Base-by-base conservation (phyloP, 2,113 vertebrate genomes). In the Pagrus major region DNA sequence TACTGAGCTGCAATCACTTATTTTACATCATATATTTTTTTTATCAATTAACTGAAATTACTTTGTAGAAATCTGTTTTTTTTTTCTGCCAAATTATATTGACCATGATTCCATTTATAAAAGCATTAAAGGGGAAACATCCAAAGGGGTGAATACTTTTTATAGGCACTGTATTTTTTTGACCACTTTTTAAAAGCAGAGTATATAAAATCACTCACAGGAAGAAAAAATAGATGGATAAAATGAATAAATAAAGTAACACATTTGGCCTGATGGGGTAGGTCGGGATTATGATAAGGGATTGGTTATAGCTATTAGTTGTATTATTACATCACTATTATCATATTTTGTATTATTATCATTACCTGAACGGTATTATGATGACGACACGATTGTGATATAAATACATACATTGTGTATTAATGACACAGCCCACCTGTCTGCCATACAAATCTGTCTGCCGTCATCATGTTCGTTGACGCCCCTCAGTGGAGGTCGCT, bases 401-500 rank as follows among this genome's bases (percentile, higher is more conserved):
- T 41, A 12, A 6, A 18, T 39, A 63, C 1, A 29, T 44, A 29
- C 9, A 9, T 1, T 15, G 42, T 9, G 20, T 0, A 46, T 25
- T 59, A 3, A 18, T n/a, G n/a, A 47, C 21, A 33, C 6, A 49
- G 1, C 44, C 10, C 27, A 31, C 6, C 37, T 12, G 25, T 33
- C 29, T 35, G 58, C 23, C 35, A 23, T 10, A 2, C 7, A 14
- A 11, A 15, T 37, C 7, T 52, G 10, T 69, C 21, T 6, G 1
- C 2, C 3, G 18, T 20, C 44, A 5, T 20, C 31, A n/a, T 23
- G 33, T 11, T 25, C 52, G 0, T 18, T 31, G 41, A 86, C 93
- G 87, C 93, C 94, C 92, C 88, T 83, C 72, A 31, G 29, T 4
- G 49, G 18, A 75, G 54, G 39, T 29, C 61, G 49, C 85, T 93